phyloP scores from a whole-genome alignment of 2,797 vertebrate genomes.

The Sparidentex hasta region DNA sequence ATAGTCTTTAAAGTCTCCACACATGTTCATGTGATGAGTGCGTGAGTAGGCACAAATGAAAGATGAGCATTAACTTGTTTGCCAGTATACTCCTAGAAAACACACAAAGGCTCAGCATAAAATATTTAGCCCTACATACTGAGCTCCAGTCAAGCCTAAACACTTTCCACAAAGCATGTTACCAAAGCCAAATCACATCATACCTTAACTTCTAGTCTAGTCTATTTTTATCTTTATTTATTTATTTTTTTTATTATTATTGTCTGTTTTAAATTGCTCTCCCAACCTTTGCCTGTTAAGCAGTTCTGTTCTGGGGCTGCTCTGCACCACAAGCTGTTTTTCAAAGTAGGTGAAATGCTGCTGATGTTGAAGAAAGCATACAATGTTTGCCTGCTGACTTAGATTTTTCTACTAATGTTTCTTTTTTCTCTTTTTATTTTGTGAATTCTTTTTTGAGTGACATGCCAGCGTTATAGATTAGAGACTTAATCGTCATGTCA shows the following conservation, averaged over 20 bases:
- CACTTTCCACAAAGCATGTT: conserved; percentile 19
- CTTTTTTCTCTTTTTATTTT: not conserved
- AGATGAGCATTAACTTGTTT: conserved; percentile 36
- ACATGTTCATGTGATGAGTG: conserved; percentile 41
- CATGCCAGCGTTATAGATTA: conserved; percentile 27
- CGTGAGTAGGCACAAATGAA: conserved; percentile 41
- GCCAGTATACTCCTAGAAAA: conserved; percentile 31
- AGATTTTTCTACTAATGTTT: conserved; percentile 40
- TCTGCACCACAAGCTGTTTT: conserved; percentile 76
- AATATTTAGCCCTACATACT: conserved; percentile 26
- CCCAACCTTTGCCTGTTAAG: conserved; percentile 78
- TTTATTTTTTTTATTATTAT: conserved; percentile 22
- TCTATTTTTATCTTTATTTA: conserved; percentile 52
- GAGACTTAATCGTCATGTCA: conserved; percentile 11
- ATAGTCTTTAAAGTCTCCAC: conserved; percentile 3
- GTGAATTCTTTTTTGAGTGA: conserved; percentile 9
- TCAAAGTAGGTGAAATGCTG: conserved; percentile 78
- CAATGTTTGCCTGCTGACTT: conserved; percentile 69
- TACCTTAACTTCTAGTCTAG: conserved; percentile 14
- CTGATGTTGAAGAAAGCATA: conserved; percentile 80
- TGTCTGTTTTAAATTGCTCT: conserved; percentile 65
- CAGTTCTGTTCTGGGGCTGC: conserved; percentile 69
- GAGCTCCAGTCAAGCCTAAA: conserved; percentile 17
- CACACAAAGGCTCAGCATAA: conserved; percentile 40
- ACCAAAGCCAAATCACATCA: conserved; percentile 29